phyloP scores from a whole-genome alignment of 2,797 vertebrate species.

The Leucoraja ocellata region DNA sequence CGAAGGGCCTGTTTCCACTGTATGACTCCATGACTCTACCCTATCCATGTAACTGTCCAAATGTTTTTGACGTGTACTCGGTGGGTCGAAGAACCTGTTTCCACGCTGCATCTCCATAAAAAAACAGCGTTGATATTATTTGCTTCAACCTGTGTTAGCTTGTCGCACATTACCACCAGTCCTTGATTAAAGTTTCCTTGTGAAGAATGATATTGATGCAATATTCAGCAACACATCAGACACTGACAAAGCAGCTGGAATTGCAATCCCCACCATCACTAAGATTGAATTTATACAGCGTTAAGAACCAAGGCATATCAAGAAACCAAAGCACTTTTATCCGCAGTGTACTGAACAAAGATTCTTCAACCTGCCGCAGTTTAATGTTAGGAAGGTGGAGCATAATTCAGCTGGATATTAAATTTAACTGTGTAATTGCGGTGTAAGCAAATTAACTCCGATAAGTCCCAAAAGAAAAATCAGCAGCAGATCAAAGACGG shows the following conservation, averaged over 20 bases:
- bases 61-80: no score
- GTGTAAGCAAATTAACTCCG: neutral
- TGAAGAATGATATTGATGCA: neutral
- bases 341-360: neutral
- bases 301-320: slow-evolving; percentile 10
- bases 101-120: no score
- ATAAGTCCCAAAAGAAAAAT: neutral
- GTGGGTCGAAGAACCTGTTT: no score
- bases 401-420: neutral
- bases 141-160: no score
- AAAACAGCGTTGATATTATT: no score
- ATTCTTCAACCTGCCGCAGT: neutral
- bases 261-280: no score
- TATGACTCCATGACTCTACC: no score
- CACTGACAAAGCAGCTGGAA: neutral
- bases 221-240: neutral
- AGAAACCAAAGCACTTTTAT: neutral
- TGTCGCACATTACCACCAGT: no score
- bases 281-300: neutral
- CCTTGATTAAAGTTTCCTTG: no score
- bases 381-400: neutral
- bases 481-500: slow-evolving; percentile 21
- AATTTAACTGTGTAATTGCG: neutral
- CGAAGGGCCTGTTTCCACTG: no score
- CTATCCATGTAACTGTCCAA: no score